These are phyloP conservation scores for Alaudala cheleensis DNA, from an alignment of 2,113 vertebrate species.

Conservation along the genomic window DNA sequence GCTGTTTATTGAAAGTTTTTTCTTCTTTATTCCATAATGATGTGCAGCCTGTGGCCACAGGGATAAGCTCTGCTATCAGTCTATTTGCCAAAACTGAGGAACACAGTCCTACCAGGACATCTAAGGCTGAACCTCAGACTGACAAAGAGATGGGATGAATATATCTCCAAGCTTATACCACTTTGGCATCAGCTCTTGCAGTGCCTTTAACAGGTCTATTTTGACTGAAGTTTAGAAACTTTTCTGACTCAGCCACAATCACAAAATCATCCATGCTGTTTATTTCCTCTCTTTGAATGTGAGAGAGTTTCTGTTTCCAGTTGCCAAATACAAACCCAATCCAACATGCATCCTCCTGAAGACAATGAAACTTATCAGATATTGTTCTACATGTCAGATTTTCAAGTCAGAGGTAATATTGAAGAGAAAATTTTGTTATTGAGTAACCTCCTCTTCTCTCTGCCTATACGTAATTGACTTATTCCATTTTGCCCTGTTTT, in stretches of 20 bases:
- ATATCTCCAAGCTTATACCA: neutral
- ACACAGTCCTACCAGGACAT: neutral
- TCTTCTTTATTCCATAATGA: neutral
- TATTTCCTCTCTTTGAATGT: constrained; percentile 17
- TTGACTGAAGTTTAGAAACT: constrained; percentile 10
- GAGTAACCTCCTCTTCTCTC: neutral
- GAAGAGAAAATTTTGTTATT: neutral
- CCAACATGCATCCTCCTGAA: neutral
- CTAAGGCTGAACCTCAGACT: neutral
- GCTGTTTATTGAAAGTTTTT: neutral
- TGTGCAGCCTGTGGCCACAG: neutral
- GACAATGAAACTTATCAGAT: neutral
- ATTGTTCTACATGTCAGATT: neutral
- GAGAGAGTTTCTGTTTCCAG: constrained; percentile 1
- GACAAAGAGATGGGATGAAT: neutral
- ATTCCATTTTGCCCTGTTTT: neutral
- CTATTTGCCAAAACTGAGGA: neutral
- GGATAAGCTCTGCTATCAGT: neutral
- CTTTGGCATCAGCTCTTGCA: neutral
- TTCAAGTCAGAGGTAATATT: neutral
- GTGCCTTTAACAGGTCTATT: neutral
- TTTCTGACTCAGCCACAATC: constrained; percentile 5
- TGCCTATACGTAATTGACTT: neutral
- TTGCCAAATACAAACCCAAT: constrained; percentile 20
- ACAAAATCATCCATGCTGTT: neutral